phyloP scores from a whole-genome alignment of 2,797 vertebrate species.

The Triplophysa bombifrons region DNA sequence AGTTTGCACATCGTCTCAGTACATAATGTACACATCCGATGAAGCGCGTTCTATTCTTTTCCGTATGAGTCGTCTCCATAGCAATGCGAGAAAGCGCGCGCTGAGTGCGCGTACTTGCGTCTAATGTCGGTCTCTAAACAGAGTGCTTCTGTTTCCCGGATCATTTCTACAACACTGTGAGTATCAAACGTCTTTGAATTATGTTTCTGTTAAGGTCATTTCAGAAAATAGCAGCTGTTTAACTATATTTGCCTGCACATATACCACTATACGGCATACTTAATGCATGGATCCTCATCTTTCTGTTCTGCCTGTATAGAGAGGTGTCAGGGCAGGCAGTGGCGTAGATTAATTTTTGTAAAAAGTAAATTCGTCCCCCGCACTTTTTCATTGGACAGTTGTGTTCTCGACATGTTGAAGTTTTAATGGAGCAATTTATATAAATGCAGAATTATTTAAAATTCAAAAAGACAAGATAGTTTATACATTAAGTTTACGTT shows the following conservation, averaged over 20 bases:
- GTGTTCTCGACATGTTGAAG: too few species aligned
- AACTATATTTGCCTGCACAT: not conserved
- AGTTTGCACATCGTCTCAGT: too few species aligned
- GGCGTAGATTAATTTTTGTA: too few species aligned
- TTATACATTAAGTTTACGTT: too few species aligned
- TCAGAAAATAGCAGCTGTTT: not conserved
- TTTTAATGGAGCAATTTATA: too few species aligned
- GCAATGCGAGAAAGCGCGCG: not conserved
- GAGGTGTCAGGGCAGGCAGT: not conserved
- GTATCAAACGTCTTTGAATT: not conserved
- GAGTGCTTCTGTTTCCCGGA: not conserved
- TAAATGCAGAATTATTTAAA: too few species aligned
- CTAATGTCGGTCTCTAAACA: too few species aligned
- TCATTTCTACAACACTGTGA: not conserved
- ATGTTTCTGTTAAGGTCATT: not conserved
- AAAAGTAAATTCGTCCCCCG: too few species aligned
- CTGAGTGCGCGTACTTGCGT: not conserved
- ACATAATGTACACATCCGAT: not conserved
- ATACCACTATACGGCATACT: not conserved
- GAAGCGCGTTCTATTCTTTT: not conserved
- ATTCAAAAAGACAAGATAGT: too few species aligned
- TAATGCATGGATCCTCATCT: slow-evolving; percentile 10
- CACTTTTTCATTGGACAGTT: too few species aligned
- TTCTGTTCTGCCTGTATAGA: slow-evolving; percentile 5
- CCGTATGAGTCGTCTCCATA: not conserved